Conservation (phyloP, 1,140 invertebrate species). For the Dreissena polymorpha region DNA sequence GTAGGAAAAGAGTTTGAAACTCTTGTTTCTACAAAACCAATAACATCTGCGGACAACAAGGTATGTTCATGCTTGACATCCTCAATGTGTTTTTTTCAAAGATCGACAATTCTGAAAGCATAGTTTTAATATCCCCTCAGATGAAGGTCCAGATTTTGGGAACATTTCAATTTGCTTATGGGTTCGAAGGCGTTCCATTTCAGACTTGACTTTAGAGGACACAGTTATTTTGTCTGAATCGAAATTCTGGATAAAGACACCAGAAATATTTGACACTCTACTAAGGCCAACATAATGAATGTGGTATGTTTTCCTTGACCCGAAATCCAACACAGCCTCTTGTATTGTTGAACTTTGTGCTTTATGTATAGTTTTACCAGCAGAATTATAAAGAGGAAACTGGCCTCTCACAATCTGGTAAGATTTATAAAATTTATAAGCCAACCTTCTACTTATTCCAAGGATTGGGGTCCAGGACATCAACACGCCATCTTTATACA, state of each 20-base stretch:
- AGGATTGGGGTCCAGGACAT: background rate
- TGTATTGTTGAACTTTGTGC: background rate
- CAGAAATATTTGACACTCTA: background rate
- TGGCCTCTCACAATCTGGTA: background rate
- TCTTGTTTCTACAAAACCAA: constrained; percentile 34
- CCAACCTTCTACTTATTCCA: background rate
- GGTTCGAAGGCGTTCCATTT: background rate
- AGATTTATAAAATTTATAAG: background rate
- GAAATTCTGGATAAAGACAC: background rate
- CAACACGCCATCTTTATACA: background rate
- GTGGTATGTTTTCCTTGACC: background rate
- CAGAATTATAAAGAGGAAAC: background rate
- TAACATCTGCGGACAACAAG: constrained; percentile 14
- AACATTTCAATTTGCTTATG: background rate
- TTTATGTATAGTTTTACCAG: constrained; percentile 5
- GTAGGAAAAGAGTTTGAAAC: background rate
- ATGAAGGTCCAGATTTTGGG: no score
- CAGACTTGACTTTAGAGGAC: background rate
- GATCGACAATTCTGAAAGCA: no score
- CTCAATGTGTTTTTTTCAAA: constrained; percentile 17
- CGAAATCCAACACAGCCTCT: constrained; percentile 5
- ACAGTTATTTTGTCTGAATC: background rate
- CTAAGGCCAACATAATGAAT: background rate
- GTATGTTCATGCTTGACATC: constrained; percentile 19
- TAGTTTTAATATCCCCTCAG: no score